phyloP scores from a whole-genome alignment of 2,797 vertebrate genomes.

The Lepilemur septentrionalis region DNA sequence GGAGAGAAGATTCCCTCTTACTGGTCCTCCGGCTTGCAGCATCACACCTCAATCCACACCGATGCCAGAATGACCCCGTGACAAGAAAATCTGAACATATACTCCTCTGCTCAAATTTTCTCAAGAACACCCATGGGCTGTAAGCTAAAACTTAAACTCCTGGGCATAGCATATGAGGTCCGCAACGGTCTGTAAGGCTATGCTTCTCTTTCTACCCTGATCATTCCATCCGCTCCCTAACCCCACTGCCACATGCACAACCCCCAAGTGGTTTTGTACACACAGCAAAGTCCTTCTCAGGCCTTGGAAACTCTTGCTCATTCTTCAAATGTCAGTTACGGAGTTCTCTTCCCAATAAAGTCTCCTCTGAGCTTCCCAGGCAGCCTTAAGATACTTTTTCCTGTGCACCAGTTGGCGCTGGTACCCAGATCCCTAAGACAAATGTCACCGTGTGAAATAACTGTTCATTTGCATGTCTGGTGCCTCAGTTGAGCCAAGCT shows the following conservation, averaged over 20 bases:
- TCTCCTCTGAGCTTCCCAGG: not conserved
- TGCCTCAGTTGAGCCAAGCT: not conserved
- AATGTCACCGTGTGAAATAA: not conserved
- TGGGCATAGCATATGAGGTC: not conserved
- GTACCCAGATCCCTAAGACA: not conserved
- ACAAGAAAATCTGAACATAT: not conserved
- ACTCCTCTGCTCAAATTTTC: not conserved
- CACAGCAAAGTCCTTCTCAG: not conserved
- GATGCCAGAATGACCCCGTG: not conserved
- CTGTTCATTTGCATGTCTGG: not conserved
- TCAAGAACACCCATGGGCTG: not conserved
- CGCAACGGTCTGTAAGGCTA: rapidly evolving
- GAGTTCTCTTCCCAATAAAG: not conserved
- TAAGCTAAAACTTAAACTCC: not conserved
- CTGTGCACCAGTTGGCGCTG: no score
- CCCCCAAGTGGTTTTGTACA: not conserved
- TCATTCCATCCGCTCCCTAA: not conserved
- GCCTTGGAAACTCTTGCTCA: not conserved
- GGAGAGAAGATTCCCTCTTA: not conserved
- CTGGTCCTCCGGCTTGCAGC: not conserved
- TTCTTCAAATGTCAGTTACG: not conserved
- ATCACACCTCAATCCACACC: rapidly evolving
- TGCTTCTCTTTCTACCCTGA: not conserved
- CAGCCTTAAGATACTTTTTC: not conserved
- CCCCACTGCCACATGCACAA: not conserved